Evolutionary conservation across 1,140 invertebrate species (phyloP).

Genomic region (Drosophila micromelanica): DNA sequence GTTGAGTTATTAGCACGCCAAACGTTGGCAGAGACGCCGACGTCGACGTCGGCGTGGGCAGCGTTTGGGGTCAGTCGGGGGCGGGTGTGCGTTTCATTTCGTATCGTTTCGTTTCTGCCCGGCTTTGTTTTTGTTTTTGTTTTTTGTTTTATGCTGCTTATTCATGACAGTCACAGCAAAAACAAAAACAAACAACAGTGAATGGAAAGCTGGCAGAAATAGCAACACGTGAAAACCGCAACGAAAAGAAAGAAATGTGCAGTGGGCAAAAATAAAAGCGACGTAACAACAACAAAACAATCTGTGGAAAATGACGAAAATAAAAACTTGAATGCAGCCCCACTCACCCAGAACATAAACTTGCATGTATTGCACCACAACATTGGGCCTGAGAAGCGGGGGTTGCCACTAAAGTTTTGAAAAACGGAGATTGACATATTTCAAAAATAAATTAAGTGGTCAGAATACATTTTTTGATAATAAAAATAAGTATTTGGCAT

Average conservation of each 20-base stretch:
- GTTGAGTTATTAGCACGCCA: constrained; percentile 76
- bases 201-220: constrained; percentile 62
- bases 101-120: constrained; percentile 8
- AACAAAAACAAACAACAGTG: constrained; percentile 48
- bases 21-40: constrained; percentile 40
- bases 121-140: constrained; percentile 40
- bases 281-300: constrained; percentile 25
- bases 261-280: constrained; percentile 14
- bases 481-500: no score
- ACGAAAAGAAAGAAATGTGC: constrained; percentile 21
- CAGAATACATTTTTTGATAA: no score
- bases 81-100: constrained; percentile 10
- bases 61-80: constrained; percentile 25
- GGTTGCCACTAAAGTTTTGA: constrained; percentile 26
- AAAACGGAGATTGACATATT: no score
- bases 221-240: constrained; percentile 78
- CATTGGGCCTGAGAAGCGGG: constrained; percentile 27
- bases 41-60: constrained; percentile 29
- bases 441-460: no score
- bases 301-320: constrained; percentile 71
- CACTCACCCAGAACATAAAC: constrained; percentile 54
- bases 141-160: constrained; percentile 56
- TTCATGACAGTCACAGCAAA: constrained; percentile 63
- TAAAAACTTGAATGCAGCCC: constrained; percentile 67
- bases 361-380: constrained; percentile 34